Evolutionary conservation across 1,140 invertebrate genomes (phyloP), one percentile per base, ranked within the genome.

Genomic region (Helicoverpa armigera): DNA sequence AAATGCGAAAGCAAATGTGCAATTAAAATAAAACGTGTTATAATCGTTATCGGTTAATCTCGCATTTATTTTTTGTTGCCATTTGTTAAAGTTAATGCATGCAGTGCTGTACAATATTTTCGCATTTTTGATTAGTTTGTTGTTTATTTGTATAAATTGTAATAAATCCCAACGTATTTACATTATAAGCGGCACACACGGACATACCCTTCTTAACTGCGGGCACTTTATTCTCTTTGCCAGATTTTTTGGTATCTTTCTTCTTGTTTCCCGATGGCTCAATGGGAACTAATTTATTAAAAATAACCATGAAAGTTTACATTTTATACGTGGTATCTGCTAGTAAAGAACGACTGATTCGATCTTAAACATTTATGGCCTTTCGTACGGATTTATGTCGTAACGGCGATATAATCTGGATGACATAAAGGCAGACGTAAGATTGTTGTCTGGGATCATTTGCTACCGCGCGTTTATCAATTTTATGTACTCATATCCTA

Each of bases 191-290:
- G 72, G 72, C 86, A 85, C 87, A 86, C 85, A 75, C 70, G 84
- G 35, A 94, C 93, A 90, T 93, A 94, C 95, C 94, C 91, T 94
- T 95, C 83, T 93, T 95, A 61, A 80, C 65, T 18, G 88, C 74
- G 74, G 92, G 91, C 73, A 87, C 79, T 93, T 92, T 93, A 83
- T 94, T 95, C 83, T 95, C 92, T 86, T 95, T 95, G 50, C 91
- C 91, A 54, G 83, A 76, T 74, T 91, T 93, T 92, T 94, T 93
- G 31, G 18, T 88, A 79, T 94, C 91, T 83, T 90, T 92, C 89
- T 92, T 93, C 90, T 90, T 92, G 31, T 51, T 82, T 72, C 74
- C 80, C 83, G 88, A 82, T 75, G 83, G 69, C 83, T 92, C 91
- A 86, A 74, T 90, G 43, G 83, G 81, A 85, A 86, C 89, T 94